These are phyloP conservation scores for Lethenteron camtschaticum DNA, from an alignment of 2,113 vertebrate species.

Conservation along the genomic window DNA sequence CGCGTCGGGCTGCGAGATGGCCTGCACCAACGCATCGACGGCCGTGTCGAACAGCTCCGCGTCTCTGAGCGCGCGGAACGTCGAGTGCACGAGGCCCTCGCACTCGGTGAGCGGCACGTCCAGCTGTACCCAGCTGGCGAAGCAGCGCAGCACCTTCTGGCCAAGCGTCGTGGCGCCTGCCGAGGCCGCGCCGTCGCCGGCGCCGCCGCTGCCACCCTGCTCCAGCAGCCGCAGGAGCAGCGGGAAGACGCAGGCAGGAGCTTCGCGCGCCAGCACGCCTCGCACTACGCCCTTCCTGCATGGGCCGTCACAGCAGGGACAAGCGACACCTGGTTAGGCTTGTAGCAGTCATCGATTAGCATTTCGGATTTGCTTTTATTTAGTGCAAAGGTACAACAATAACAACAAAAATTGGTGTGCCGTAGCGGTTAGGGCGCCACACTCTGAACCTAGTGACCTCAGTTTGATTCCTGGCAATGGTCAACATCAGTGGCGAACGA, in stretches of 20 bases:
- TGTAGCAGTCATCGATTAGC: too few relatives aligned
- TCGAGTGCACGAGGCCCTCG: constrained; percentile 67
- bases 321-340: too few relatives aligned
- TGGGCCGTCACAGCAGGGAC: not conserved
- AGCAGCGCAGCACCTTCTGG: constrained; percentile 86
- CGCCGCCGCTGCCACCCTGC: constrained; percentile 43
- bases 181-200: constrained; percentile 35
- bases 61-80: constrained; percentile 65
- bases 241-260: constrained; percentile 52
- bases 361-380: too few relatives aligned
- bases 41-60: constrained; percentile 89
- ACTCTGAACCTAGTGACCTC: too few relatives aligned
- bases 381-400: too few relatives aligned
- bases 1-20: constrained; percentile 88
- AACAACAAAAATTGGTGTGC: too few relatives aligned
- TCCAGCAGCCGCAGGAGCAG: constrained; percentile 76
- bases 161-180: constrained; percentile 23
- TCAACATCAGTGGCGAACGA: too few relatives aligned
- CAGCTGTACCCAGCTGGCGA: constrained; percentile 92
- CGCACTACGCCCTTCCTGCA: constrained; percentile 62
- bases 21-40: constrained; percentile 84
- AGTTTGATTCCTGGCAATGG: too few relatives aligned
- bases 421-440: too few relatives aligned
- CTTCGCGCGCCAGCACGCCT: constrained; percentile 61
- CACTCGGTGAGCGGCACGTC: constrained; percentile 78